Evolutionary conservation across 2,113 vertebrate genomes (phyloP), one percentile per base, ranked within the genome.

Genomic region (Macquaria ambigua): DNA sequence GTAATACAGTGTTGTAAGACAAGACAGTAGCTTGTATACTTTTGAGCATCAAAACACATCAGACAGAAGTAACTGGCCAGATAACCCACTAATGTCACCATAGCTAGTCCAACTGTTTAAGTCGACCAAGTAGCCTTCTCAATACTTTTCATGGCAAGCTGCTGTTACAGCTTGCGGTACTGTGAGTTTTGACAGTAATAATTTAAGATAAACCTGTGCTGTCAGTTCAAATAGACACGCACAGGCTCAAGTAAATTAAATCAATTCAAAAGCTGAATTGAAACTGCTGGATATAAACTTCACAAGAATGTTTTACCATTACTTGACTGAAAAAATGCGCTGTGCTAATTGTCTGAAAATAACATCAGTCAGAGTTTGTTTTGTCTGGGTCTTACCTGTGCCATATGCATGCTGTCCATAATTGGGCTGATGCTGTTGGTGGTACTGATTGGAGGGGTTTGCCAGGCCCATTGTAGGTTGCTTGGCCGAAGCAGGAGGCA

Each of bases 401-500:
- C 96, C 89, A 0, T 98, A 99, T 41, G 96, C 86, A 15, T 99
- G 98, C 90, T 98, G 98, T 50, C 97, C 93, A 0, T 99, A 99
- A 81, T 94, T 96, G n/a, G 96, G 90, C 3, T 97, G 97, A 91
- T 99, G 98, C 3, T 97, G 96, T 91, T 97, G 97, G 90, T 97
- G 98, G 91, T 98, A 99, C 52, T 98, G 97, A 46, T 95, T 95
- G 0, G 97, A 96, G 0, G 97, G 95, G 0, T 96, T 96, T 74
- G 95, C 96, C 74, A 99, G 91, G 81, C 94, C 96, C 93, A 99
- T 96, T 14, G 95, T 90, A 0, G 97, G 97, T 89, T 99, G 98
- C 89, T 99, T 99, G 75, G 98, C 97, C 8, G 98, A 97, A 11
- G 97, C 94, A 21, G 97, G 97, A 92, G 98, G 97, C 83, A 99